Percentiles rank a stretch among this genome's conserved stretches.
Conservation (phyloP, 2,797 vertebrate species). For the Pseudochromis fuscus region DNA sequence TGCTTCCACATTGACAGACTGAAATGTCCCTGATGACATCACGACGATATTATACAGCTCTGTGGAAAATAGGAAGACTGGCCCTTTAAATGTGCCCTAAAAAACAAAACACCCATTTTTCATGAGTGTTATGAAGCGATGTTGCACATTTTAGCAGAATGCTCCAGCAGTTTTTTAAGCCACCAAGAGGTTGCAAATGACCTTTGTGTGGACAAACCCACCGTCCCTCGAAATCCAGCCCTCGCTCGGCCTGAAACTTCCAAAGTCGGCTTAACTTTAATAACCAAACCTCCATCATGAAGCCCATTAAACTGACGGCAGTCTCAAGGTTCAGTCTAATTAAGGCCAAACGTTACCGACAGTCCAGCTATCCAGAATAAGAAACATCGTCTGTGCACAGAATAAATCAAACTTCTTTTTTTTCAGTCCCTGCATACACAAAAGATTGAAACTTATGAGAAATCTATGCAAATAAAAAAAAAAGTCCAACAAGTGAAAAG, state of each 20-base stretch:
- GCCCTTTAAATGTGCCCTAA: too few relatives aligned
- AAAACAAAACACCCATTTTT: too few relatives aligned
- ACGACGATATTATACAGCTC: too few relatives aligned
- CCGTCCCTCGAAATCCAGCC: background rate
- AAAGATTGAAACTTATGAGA: constrained; percentile 53
- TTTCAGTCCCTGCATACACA: constrained; percentile 2
- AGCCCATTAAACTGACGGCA: constrained; percentile 4
- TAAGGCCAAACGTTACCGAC: constrained; percentile 31
- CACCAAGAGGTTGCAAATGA: too few relatives aligned
- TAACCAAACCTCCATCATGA: constrained; percentile 13
- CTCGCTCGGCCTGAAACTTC: constrained; percentile 11
- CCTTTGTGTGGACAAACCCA: background rate
- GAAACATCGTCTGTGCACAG: background rate
- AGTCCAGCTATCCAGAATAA: constrained; percentile 5
- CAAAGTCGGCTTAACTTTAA: background rate
- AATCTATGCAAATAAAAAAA: constrained; percentile 68
- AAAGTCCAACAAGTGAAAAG: constrained; percentile 50
- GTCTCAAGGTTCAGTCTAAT: constrained; percentile 40
- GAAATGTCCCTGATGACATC: too few relatives aligned
- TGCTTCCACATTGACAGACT: too few relatives aligned
- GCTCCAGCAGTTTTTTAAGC: too few relatives aligned
- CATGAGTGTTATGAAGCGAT: too few relatives aligned
- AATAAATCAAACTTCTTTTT: constrained; percentile 2
- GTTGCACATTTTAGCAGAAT: too few relatives aligned
- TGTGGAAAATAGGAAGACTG: too few relatives aligned